A percentile compares a stretch with the other conserved stretches of the same genome.
These are phyloP conservation scores for Cancer borealis DNA, from an alignment of 2,888 invertebrate genomes.

Conservation along the genomic window DNA sequence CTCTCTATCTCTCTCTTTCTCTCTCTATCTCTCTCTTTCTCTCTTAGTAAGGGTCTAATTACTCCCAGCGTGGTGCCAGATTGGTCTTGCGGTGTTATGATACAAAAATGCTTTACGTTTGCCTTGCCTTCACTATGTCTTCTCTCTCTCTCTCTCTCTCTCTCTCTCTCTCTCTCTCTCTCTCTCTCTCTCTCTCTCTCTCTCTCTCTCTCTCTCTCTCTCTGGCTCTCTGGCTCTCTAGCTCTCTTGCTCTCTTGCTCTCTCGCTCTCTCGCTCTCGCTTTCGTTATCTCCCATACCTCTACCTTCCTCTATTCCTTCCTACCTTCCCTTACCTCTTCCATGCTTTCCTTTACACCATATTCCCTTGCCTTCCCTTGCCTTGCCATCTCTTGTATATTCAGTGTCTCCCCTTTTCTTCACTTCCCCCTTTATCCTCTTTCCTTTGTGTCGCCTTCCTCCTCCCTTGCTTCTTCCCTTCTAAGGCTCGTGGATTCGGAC, in stretches of 20 bases:
- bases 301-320: neutral
- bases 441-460: neutral
- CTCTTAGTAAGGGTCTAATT: conserved; percentile 42
- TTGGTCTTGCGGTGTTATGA: conserved; percentile 46
- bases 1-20: conserved; percentile 59
- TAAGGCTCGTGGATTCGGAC: neutral
- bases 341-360: neutral
- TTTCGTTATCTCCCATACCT: neutral
- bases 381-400: neutral
- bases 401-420: neutral
- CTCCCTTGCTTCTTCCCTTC: neutral
- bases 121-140: neutral
- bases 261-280: neutral
- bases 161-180: neutral
- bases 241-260: neutral
- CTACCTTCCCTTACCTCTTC: neutral
- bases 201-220: neutral
- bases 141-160: neutral
- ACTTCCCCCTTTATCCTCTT: neutral
- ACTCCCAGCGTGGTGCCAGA: conserved; percentile 55
- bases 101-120: conserved; percentile 54
- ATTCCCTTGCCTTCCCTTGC: neutral
- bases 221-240: neutral
- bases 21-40: conserved; percentile 57
- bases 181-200: neutral